Base-by-base conservation (phyloP, 2,113 vertebrate species). In the Pontoporia blainvillei region DNA sequence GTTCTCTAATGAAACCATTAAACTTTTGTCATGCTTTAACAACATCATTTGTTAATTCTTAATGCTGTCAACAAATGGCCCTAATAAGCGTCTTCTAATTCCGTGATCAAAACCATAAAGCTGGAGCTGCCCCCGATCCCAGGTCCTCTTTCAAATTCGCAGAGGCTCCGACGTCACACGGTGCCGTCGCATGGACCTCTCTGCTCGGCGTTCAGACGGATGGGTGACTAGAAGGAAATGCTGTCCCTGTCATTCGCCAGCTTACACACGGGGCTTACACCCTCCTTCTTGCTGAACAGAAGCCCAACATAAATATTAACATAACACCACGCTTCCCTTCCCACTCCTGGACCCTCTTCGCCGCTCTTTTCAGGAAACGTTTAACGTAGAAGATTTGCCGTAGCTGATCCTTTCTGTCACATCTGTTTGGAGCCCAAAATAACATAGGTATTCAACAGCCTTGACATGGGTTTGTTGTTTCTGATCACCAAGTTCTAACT, bases 1-100 rank as follows among this genome's bases (percentile, higher is more conserved):
- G 93, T 91, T 78, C 82, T 91, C 91, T 93, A 92, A 95, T 85
- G 95, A 98, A 92, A 76, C 61, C 75, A 97, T 69, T 89, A 96
- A 97, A 75, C 69, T 57, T 95, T 89, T 81, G 88, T 96, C 85
- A 86, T 75, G 46, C 86, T 95, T 94, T 94, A 91, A 96, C 52
- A 90, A 72, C 62, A 90, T 96, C 93, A 91, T 97, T 93, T 95
- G 73, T 91, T 97, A 90, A 96, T 97, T 96, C 93, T 93, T 91
- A 71, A 91, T 94, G 79, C 87, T 97, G 89, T 96, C 97, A 96
- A 86, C 96, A 96, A 97, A 95, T 44, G 83, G 91, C 46, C 36
- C 78, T 95, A 86, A 61, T 93, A 97, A 96, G 83, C 66, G 66
- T 89, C 86, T 95, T 97, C 95, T 97, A 81, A 96, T 85, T 94